Evolutionary conservation across 2,888 invertebrate genomes (phyloP), one percentile per base, ranked within the genome.

Genomic region (Anagyrus pseudococci): DNA sequence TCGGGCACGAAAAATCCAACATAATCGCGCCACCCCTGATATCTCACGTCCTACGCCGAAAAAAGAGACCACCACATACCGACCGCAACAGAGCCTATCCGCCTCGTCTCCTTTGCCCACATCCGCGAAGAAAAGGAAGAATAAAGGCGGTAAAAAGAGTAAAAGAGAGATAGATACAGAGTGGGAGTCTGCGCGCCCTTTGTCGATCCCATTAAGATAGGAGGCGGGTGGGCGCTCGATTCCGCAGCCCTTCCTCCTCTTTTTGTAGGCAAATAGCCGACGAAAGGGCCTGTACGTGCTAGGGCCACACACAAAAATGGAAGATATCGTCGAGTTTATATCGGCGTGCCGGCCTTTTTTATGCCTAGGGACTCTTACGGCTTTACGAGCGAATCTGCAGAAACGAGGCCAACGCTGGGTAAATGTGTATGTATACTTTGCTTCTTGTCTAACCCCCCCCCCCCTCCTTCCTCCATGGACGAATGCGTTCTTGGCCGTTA

Each of bases 171-270:
- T 22, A 58, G 40, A 41, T 3, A 26, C 19, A 19, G 23, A 37
- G 25, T 17, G 8, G 2, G 22, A 46, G 43, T 20, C 15, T 26
- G 13, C n/a, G 13, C 41, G 1, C 33, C 56, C 57, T 60, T 58
- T 61, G 57, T 61, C 55, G 58, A 65, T 65, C 55, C 56, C 22
- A 62, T 65, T 61, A 65, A 65, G 57, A 61, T 62, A 58, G 17
- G 23, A 29, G 2, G 41, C 19, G 20, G 47, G 15, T 58, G 52
- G 58, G 55, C 50, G 50, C 58, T n/a, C n/a, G n/a, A n/a, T n/a
- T n/a, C 43, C 22, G 37, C 40, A 48, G 57, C 26, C 50, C 49
- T 58, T 61, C 53, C 57, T 47, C 10, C 37, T 29, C 33, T 19
- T 55, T 62, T 62, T 62, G 50, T 66, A 57, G 48, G 50, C 37